These are phyloP conservation scores for Triplophysa dalaica DNA, from an alignment of 2,113 vertebrate species.

Conservation along the genomic window DNA sequence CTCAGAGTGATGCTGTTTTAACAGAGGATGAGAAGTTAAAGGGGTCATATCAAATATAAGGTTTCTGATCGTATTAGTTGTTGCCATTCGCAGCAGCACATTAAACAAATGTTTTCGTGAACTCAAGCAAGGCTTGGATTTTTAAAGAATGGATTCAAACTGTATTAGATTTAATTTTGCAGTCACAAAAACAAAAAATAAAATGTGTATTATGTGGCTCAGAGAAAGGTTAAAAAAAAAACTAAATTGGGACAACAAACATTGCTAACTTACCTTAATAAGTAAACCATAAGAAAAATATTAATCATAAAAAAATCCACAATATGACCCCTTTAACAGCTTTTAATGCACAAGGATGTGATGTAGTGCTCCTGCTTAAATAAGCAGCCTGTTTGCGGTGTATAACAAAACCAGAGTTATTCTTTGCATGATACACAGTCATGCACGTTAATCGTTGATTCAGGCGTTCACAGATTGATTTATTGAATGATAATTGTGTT, in stretches of 20 bases:
- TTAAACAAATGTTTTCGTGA: no score
- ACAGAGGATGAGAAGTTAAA: neutral
- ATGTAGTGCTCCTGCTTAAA: neutral
- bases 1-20: constrained; percentile 4
- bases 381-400: neutral
- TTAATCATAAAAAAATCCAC: neutral
- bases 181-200: no score
- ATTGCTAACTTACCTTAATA: no score
- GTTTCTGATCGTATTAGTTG: no score
- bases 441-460: neutral
- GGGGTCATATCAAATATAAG: neutral
- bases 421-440: neutral
- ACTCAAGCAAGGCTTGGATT: no score
- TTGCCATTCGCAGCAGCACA: no score
- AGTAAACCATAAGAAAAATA: no score
- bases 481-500: constrained; percentile 12
- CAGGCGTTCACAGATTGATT: neutral
- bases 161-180: no score
- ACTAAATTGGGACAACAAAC: no score
- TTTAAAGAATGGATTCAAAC: no score
- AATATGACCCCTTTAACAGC: neutral
- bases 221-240: no score
- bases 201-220: no score
- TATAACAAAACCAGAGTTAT: neutral
- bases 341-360: neutral